Percentiles rank a stretch among this genome's conserved stretches.
Evolutionary conservation across 2,888 invertebrate genomes (phyloP).

Genomic region (Ochropacha duplaris): DNA sequence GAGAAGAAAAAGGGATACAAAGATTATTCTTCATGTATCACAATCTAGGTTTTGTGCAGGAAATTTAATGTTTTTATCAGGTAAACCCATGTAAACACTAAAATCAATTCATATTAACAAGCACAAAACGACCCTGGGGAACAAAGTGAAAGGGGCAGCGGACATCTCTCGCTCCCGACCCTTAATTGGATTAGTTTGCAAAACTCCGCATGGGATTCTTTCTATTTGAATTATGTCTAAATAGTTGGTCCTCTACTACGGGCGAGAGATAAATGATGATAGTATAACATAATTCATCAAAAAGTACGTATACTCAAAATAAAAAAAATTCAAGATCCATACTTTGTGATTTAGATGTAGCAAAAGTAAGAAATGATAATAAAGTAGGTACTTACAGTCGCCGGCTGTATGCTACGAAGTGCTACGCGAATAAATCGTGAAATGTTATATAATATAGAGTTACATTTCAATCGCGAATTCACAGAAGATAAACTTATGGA

Average conservation of each 20-base stretch:
- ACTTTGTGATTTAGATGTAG: too few relatives aligned
- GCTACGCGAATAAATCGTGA: neutral
- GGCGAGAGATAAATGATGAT: constrained; percentile 8
- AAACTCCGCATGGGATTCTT: constrained; percentile 62
- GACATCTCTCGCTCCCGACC: constrained; percentile 30
- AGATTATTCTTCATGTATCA: too few relatives aligned
- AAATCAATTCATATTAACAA: constrained; percentile 29
- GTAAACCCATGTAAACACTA: constrained; percentile 14
- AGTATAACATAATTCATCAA: neutral
- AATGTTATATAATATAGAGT: too few relatives aligned
- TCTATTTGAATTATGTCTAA: constrained; percentile 47
- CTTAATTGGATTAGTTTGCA: constrained; percentile 74
- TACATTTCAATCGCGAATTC: too few relatives aligned
- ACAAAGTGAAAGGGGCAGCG: constrained; percentile 28
- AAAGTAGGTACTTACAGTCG: too few relatives aligned
- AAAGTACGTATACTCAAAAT: too few relatives aligned
- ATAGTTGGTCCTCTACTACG: constrained; percentile 29
- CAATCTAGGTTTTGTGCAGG: too few relatives aligned
- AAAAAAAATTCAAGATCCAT: too few relatives aligned
- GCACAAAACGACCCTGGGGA: constrained; percentile 32
- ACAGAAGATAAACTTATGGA: too few relatives aligned
- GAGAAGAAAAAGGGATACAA: too few relatives aligned
- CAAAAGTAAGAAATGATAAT: too few relatives aligned
- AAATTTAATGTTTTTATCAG: neutral
- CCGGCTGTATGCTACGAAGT: neutral